Conservation (phyloP, 53 echinoderm and acorn worm species). For the Astropecten irregularis region DNA sequence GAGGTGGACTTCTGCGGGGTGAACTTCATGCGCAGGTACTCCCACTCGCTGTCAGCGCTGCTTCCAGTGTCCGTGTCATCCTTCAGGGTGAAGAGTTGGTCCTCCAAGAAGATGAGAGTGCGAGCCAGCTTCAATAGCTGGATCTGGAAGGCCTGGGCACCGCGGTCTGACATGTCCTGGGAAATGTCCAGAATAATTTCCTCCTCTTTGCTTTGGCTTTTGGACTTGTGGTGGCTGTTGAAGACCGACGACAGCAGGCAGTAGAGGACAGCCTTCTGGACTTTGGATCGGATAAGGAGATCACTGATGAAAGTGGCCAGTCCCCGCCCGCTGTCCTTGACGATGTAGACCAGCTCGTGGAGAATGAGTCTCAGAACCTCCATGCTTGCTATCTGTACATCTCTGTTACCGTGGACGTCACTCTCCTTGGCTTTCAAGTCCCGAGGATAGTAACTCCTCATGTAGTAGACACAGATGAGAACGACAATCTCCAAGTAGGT, state of each 20-base stretch:
- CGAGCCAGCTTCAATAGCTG: conserved; percentile 87
- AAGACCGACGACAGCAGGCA: conserved; percentile 94
- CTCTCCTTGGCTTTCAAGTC: conserved; percentile 72
- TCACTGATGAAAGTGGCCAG: conserved; percentile 95
- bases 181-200: conserved; percentile 80
- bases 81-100: conserved; percentile 86
- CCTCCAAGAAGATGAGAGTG: conserved; percentile 93
- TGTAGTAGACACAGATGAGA: conserved; percentile 93
- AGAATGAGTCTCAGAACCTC: conserved; percentile 85
- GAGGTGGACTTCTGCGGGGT: conserved; percentile 77
- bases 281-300: conserved; percentile 87
- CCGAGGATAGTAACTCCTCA: conserved; percentile 89
- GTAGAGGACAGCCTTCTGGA: conserved; percentile 93
- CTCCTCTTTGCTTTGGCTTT: conserved; percentile 46
- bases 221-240: conserved; percentile 58
- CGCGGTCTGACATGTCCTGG: conserved; percentile 69
- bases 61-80: conserved; percentile 70
- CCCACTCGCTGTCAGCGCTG: conserved; percentile 71
- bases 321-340: conserved; percentile 87
- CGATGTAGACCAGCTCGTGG: conserved; percentile 82
- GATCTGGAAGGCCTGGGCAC: conserved; percentile 95
- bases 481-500: conserved; percentile 96
- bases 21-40: conserved; percentile 85
- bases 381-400: conserved; percentile 97
- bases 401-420: conserved; percentile 86